These are phyloP conservation scores for Macrosiphum euphorbiae DNA, from an alignment of 2,888 invertebrate species.

Conservation along the genomic window DNA sequence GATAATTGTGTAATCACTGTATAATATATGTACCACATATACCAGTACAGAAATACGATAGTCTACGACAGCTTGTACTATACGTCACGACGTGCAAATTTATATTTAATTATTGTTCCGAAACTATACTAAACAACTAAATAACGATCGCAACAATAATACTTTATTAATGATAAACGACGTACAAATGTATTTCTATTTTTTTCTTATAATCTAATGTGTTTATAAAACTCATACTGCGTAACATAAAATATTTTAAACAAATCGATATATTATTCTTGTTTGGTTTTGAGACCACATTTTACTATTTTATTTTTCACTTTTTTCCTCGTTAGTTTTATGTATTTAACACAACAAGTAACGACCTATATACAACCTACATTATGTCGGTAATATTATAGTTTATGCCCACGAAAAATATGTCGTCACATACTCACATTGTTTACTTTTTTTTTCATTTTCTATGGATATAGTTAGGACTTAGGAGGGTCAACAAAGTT, in stretches of 20 bases:
- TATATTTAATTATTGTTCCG: neutral
- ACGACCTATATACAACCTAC: neutral
- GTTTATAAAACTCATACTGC: neutral
- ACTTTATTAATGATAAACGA: neutral
- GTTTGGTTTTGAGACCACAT: neutral
- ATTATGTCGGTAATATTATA: neutral
- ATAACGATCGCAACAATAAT: neutral
- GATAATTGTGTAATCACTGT: neutral
- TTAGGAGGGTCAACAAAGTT: neutral
- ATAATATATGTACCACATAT: neutral
- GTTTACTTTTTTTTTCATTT: neutral
- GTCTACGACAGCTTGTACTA: neutral
- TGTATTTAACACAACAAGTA: neutral
- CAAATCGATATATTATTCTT: neutral
- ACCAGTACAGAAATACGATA: neutral
- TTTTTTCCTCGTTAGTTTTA: neutral
- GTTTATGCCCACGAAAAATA: neutral
- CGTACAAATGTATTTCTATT: neutral
- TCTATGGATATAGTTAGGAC: neutral
- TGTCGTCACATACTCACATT: neutral
- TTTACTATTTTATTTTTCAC: neutral
- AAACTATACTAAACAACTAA: neutral
- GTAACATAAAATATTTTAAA: neutral
- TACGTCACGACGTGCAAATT: neutral
- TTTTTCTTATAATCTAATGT: too few relatives aligned